phyloP scores from a whole-genome alignment of 2,113 vertebrate genomes.

The Actinemys pallida region DNA sequence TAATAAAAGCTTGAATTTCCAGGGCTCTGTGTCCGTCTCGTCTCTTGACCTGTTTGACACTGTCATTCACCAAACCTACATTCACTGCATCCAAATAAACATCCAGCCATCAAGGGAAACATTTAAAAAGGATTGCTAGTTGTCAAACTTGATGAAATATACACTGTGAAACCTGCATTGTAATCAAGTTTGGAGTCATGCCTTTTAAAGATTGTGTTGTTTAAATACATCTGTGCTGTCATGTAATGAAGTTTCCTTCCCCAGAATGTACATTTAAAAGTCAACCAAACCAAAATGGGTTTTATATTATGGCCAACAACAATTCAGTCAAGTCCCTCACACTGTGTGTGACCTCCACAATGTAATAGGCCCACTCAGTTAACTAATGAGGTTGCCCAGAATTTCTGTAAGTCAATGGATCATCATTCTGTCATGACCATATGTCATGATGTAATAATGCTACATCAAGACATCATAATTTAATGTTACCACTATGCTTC shows the following conservation, averaged over 20 bases:
- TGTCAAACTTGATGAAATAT: slow-evolving; percentile 66
- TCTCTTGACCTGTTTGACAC: slow-evolving; percentile 84
- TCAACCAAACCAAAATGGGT: slow-evolving; percentile 62
- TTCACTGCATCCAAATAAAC: slow-evolving; percentile 60
- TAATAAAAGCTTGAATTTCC: slow-evolving; percentile 80
- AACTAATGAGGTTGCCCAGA: not conserved
- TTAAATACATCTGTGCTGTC: slow-evolving; percentile 46
- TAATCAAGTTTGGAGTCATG: slow-evolving; percentile 36
- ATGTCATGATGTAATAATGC: not conserved
- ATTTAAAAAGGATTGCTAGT: slow-evolving; percentile 38
- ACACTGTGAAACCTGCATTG: slow-evolving; percentile 64
- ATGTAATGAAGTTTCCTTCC: slow-evolving; percentile 60
- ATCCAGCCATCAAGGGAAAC: slow-evolving; percentile 45
- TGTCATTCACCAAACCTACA: slow-evolving; percentile 73
- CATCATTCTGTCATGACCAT: not conserved
- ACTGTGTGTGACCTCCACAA: not conserved
- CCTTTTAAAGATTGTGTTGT: slow-evolving; percentile 58
- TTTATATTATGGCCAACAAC: slow-evolving; percentile 51
- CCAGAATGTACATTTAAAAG: slow-evolving; percentile 52
- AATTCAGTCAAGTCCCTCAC: slow-evolving; percentile 12
- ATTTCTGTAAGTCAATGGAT: not conserved
- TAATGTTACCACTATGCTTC: not conserved
- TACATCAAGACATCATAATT: not conserved
- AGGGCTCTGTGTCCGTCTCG: slow-evolving; percentile 62
- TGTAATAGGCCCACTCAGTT: not conserved